Percentiles rank a stretch among this genome's conserved stretches.
Evolutionary conservation across 2,797 vertebrate species (phyloP).

Genomic region (Phrynocephalus forsythii): DNA sequence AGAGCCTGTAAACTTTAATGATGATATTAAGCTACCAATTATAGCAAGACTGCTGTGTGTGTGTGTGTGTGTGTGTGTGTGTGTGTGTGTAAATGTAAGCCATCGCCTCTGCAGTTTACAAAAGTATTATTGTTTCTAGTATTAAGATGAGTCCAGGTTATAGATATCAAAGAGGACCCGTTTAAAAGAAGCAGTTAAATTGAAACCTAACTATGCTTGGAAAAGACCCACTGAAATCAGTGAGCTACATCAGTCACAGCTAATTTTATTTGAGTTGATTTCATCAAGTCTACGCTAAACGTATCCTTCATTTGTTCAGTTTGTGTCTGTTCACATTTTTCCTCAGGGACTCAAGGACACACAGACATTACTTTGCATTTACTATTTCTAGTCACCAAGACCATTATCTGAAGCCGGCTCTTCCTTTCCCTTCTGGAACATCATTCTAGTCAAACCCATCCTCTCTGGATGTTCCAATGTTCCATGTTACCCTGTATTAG

Average conservation of each 20-base stretch:
- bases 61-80: too few species aligned
- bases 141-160: slow-evolving; percentile 25
- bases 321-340: too few species aligned
- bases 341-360: too few species aligned
- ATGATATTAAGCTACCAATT: background rate
- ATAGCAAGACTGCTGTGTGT: background rate
- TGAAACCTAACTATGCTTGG: background rate
- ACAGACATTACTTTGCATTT: too few species aligned
- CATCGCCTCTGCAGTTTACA: slow-evolving; percentile 21
- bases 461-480: too few species aligned
- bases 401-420: too few species aligned
- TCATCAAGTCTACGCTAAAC: background rate
- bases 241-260: background rate
- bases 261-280: background rate
- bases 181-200: background rate
- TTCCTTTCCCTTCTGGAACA: too few species aligned
- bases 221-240: background rate
- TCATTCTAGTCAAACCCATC: too few species aligned
- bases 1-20: slow-evolving; percentile 32
- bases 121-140: background rate
- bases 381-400: too few species aligned
- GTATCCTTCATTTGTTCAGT: too few species aligned
- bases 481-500: too few species aligned
- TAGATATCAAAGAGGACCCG: background rate
- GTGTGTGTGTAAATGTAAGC: background rate